Conservation (phyloP, 2,113 vertebrate species). For the Scytalopus superciliaris region DNA sequence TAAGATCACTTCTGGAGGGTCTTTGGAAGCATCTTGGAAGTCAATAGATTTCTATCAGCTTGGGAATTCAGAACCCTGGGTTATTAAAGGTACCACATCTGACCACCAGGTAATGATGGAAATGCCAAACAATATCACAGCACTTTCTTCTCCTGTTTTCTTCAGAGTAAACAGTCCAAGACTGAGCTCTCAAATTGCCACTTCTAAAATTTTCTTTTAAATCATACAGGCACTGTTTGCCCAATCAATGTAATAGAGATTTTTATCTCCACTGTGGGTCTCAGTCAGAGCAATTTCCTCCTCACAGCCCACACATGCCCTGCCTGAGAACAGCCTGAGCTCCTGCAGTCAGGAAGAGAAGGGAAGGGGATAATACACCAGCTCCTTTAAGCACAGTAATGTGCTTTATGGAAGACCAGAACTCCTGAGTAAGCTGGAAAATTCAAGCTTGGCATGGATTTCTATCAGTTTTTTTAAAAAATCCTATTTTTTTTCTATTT, state of each 20-base stretch:
- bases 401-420: not conserved
- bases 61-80: not conserved
- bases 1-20: not conserved
- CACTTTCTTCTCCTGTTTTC: not conserved
- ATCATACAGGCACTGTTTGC: not conserved
- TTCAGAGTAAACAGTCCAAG: not conserved
- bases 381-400: not conserved
- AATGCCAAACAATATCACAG: not conserved
- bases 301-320: not conserved
- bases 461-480: not conserved
- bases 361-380: not conserved
- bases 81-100: not conserved
- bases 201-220: not conserved
- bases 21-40: not conserved
- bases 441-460: not conserved
- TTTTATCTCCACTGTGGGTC: not conserved
- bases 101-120: not conserved
- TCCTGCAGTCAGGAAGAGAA: not conserved
- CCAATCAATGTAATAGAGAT: not conserved
- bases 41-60: not conserved
- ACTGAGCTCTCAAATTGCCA: not conserved
- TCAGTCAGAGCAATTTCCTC: not conserved
- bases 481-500: not conserved
- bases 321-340: not conserved
- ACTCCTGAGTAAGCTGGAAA: not conserved